Evolutionary conservation across 2,888 invertebrate genomes (phyloP).

Genomic region (Helobdella robusta): DNA sequence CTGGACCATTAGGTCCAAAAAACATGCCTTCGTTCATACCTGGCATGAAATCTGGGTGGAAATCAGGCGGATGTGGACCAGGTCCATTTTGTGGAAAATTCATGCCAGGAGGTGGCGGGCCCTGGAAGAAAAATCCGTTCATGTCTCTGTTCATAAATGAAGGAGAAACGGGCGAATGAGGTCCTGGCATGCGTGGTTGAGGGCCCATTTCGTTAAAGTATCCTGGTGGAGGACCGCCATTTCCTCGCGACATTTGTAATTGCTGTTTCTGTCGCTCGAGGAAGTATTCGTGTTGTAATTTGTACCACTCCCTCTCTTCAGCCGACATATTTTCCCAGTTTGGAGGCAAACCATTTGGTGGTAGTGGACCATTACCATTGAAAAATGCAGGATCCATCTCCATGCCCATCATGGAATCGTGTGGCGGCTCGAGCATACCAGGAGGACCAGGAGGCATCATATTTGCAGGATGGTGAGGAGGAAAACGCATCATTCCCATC

Average conservation of each 20-base stretch:
- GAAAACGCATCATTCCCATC: conserved; percentile 36
- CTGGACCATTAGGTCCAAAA: conserved; percentile 32
- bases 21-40: conserved; percentile 32
- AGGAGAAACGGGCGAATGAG: conserved; percentile 44
- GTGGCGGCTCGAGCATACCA: conserved; percentile 47
- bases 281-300: conserved; percentile 68
- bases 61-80: conserved; percentile 28
- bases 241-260: conserved; percentile 37
- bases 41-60: conserved; percentile 36
- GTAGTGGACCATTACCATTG: conserved; percentile 5
- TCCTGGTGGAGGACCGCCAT: conserved; percentile 36
- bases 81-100: conserved; percentile 33
- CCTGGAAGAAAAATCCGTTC: conserved; percentile 29
- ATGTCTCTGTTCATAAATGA: conserved; percentile 34
- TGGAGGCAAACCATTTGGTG: conserved; percentile 36
- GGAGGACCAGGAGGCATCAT: conserved; percentile 32
- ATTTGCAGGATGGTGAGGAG: conserved; percentile 35
- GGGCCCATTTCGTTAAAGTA: conserved; percentile 21
- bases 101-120: conserved; percentile 29
- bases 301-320: conserved; percentile 78
- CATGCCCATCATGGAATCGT: conserved; percentile 46
- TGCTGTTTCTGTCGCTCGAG: conserved; percentile 38
- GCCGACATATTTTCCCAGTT: conserved; percentile 46
- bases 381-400: conserved; percentile 31
- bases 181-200: conserved; percentile 34